phyloP scores from a whole-genome alignment of 2,797 vertebrate species.

The Pseudochirops corinnae region DNA sequence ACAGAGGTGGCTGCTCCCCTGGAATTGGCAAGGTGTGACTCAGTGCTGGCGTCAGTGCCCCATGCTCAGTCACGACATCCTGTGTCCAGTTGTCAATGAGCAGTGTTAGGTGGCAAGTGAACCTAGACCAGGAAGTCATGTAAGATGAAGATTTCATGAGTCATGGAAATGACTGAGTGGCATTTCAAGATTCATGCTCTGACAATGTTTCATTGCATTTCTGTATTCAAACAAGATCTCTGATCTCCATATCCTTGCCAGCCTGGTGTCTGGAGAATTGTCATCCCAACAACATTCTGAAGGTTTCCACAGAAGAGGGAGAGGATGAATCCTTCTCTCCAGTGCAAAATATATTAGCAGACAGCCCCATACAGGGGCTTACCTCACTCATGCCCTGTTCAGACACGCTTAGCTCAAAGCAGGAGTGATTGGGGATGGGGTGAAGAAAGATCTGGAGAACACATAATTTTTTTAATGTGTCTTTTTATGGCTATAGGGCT shows the following conservation, averaged over 20 bases:
- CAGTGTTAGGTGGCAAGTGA: neutral
- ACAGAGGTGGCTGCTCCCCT: neutral
- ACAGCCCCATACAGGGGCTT: neutral
- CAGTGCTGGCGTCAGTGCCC: neutral
- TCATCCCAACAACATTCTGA: neutral
- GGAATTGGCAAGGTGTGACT: neutral
- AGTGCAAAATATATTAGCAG: neutral
- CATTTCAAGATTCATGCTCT: neutral
- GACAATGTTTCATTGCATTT: neutral
- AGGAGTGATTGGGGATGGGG: neutral
- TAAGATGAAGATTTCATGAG: neutral
- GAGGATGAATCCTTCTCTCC: neutral
- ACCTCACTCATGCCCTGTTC: neutral
- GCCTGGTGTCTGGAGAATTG: neutral
- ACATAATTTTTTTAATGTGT: neutral
- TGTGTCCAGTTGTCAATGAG: neutral
- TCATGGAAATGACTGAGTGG: neutral
- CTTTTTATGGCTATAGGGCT: neutral
- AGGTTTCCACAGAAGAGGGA: neutral
- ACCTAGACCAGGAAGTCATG: neutral
- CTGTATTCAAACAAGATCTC: neutral
- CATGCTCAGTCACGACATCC: neutral
- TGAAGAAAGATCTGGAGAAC: neutral
- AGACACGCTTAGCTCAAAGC: neutral
- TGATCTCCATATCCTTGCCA: neutral